Conservation (phyloP, 2,113 vertebrate species). For the Trematocara stigmaticum region DNA sequence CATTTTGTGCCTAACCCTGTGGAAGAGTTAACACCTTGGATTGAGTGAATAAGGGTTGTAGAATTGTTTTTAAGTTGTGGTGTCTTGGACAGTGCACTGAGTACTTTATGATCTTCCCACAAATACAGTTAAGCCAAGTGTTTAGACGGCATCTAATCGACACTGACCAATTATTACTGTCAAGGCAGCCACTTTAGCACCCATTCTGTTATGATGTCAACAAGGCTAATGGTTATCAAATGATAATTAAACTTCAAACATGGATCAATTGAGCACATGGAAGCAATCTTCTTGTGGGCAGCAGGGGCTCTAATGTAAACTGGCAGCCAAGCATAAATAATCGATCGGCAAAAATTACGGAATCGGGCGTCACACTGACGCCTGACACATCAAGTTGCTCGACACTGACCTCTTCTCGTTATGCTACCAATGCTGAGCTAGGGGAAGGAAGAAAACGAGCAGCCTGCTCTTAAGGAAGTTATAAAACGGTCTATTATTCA, state of each 20-base stretch:
- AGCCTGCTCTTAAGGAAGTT: neutral
- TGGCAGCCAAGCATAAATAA: slow-evolving; percentile 28
- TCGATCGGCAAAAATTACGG: slow-evolving; percentile 15
- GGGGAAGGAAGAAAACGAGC: neutral
- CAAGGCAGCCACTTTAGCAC: neutral
- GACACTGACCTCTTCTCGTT: neutral
- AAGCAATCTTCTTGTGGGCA: slow-evolving; percentile 45
- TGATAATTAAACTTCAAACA: slow-evolving; percentile 54
- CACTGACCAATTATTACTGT: slow-evolving; percentile 12
- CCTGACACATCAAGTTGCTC: neutral
- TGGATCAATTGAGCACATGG: slow-evolving; percentile 40
- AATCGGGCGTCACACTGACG: neutral
- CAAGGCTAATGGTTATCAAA: slow-evolving; percentile 34
- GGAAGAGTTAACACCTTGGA: neutral
- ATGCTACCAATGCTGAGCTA: neutral
- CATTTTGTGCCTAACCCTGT: neutral
- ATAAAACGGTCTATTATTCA: neutral
- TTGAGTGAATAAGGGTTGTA: neutral
- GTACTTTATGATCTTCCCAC: neutral
- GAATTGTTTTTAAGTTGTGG: neutral
- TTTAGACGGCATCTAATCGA: slow-evolving; percentile 1
- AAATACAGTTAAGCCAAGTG: neutral
- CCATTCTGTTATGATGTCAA: neutral
- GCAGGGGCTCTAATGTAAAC: slow-evolving; percentile 3
- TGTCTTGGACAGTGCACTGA: neutral